phyloP scores from a whole-genome alignment of 2,888 invertebrate genomes.

The Idaea straminata region DNA sequence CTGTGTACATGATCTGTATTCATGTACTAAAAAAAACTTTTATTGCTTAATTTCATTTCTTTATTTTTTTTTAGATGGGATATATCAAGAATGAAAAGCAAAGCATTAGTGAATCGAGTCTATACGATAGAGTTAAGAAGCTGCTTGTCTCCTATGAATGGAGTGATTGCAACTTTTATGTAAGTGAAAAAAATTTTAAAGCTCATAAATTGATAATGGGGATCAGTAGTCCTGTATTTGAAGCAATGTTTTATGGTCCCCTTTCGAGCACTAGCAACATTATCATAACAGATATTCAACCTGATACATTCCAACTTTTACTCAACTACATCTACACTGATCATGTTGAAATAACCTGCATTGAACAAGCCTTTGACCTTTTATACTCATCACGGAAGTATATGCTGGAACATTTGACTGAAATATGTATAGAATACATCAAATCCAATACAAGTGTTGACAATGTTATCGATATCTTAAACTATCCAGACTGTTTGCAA shows the following conservation, averaged over 20 bases:
- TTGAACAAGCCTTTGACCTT: constrained; percentile 82
- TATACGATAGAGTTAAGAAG: constrained; percentile 72
- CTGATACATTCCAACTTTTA: constrained; percentile 80
- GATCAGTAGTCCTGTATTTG: constrained; percentile 84
- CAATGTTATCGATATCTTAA: constrained; percentile 80
- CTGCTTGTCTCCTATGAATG: constrained; percentile 73
- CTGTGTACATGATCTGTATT: too few species aligned
- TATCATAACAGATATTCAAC: constrained; percentile 79
- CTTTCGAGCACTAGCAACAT: constrained; percentile 74
- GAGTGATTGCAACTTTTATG: constrained; percentile 81
- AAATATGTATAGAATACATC: constrained; percentile 77
- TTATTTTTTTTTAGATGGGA: constrained; percentile 61
- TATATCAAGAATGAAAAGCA: constrained; percentile 48
- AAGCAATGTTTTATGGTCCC: constrained; percentile 84
- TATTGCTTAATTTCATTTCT: not conserved
- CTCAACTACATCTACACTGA: constrained; percentile 83
- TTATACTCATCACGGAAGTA: constrained; percentile 85
- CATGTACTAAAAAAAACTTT: too few species aligned
- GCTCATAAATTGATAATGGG: constrained; percentile 83
- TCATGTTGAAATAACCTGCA: constrained; percentile 72
- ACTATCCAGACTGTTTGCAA: constrained; percentile 81
- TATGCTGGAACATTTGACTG: constrained; percentile 75
- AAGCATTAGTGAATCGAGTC: constrained; percentile 45
- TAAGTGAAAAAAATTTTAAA: constrained; percentile 72
- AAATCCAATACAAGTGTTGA: constrained; percentile 76